Conservation (phyloP, 2,888 invertebrate genomes). For the Eilema caniola region DNA sequence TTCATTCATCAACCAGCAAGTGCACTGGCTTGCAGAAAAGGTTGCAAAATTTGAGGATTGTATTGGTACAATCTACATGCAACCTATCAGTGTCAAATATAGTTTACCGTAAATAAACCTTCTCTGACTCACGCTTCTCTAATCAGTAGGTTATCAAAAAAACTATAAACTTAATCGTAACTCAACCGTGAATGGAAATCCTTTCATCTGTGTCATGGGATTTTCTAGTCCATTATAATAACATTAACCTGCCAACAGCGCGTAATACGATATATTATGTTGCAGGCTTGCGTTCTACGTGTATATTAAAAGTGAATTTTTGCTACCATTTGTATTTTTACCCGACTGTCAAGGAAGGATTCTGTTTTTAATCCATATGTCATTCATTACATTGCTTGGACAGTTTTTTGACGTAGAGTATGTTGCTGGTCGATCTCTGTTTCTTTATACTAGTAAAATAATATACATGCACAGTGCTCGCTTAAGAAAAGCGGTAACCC, state of each 20-base stretch:
- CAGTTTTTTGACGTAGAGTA: too few relatives aligned
- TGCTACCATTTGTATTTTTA: neutral
- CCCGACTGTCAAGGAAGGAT: too few relatives aligned
- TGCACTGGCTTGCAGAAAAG: neutral
- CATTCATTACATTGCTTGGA: too few relatives aligned
- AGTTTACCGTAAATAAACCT: neutral
- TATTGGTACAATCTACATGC: neutral
- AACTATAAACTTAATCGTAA: neutral
- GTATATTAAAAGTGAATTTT: neutral
- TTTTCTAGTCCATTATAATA: neutral
- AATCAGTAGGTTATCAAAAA: neutral
- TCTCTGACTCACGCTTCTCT: conserved; percentile 1
- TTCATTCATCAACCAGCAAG: neutral
- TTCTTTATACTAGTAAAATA: too few relatives aligned
- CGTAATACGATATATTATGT: too few relatives aligned
- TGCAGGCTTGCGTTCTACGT: neutral
- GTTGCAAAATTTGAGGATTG: neutral
- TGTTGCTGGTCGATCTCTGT: too few relatives aligned
- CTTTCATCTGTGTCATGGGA: neutral
- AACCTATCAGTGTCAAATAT: neutral
- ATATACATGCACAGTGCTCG: too few relatives aligned
- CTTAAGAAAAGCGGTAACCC: too few relatives aligned
- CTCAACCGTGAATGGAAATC: neutral
- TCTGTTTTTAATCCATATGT: too few relatives aligned
- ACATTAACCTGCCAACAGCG: too few relatives aligned